phyloP scores from a whole-genome alignment of 53 echinoderm and acorn worm genomes.

The Echinarachnius parma region DNA sequence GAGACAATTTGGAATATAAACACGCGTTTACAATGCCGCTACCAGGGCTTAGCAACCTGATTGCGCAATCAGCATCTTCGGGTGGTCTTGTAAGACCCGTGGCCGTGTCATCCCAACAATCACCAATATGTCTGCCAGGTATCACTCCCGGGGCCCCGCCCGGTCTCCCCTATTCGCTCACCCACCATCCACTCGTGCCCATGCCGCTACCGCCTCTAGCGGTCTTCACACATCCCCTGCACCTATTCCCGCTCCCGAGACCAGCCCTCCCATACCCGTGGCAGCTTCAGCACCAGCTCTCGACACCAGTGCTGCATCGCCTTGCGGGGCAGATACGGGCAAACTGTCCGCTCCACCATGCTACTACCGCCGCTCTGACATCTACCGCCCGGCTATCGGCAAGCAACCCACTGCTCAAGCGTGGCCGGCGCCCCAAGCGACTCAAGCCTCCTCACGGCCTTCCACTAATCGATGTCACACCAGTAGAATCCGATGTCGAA shows the following conservation, averaged over 20 bases:
- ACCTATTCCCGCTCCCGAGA: not conserved
- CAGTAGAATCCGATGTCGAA: conserved; percentile 30
- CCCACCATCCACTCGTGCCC: conserved; percentile 49
- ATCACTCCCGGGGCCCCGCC: not conserved
- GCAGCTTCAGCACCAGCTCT: not conserved
- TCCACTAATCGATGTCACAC: not conserved
- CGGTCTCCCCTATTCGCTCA: conserved; percentile 29
- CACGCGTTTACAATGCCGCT: not conserved
- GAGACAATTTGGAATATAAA: not conserved
- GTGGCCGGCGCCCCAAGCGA: conserved; percentile 29
- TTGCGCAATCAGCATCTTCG: not conserved
- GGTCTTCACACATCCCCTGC: conserved; percentile 33
- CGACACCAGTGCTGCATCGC: not conserved
- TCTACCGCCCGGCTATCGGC: conserved; percentile 30
- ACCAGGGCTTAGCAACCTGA: not conserved
- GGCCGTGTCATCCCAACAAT: not conserved
- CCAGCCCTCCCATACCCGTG: not conserved
- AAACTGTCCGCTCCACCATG: conserved; percentile 3
- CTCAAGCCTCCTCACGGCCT: not conserved
- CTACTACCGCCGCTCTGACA: conserved; percentile 6
- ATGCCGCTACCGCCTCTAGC: conserved; percentile 64
- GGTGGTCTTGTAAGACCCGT: conserved; percentile 17
- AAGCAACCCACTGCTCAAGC: conserved; percentile 36
- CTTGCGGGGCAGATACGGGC: not conserved
- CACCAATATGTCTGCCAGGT: too few species aligned